Percentiles rank a stretch among this genome's conserved stretches.
phyloP scores from a whole-genome alignment of 2,113 vertebrate genomes.

The Carlito syrichta region DNA sequence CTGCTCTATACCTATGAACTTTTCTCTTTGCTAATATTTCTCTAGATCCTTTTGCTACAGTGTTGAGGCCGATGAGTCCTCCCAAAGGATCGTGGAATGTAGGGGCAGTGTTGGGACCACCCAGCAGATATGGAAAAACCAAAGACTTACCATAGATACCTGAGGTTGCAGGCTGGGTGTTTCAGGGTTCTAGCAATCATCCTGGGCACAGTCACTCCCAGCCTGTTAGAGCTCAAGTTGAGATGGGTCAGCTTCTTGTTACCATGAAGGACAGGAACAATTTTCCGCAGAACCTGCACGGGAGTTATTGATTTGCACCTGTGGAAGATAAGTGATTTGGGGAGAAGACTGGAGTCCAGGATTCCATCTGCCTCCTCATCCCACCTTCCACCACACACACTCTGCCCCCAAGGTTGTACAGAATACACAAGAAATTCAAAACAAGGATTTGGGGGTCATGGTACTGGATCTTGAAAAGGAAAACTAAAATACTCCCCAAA shows the following conservation, averaged over 20 bases:
- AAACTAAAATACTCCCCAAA: not conserved
- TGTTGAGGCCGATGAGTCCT: no score
- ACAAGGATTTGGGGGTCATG: not conserved
- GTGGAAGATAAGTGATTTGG: rapidly evolving
- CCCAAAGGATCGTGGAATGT: rapidly evolving
- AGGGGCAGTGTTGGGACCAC: rapidly evolving
- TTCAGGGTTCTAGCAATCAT: not conserved
- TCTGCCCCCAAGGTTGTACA: not conserved
- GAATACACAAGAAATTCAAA: not conserved
- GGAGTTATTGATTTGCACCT: not conserved
- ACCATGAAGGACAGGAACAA: not conserved
- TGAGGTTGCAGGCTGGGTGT: not conserved
- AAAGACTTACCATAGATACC: not conserved
- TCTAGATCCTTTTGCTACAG: rapidly evolving
- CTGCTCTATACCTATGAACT: rapidly evolving
- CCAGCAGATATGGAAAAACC: not conserved
- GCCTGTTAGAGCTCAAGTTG: not conserved
- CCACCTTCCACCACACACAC: not conserved
- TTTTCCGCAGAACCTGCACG: not conserved
- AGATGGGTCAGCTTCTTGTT: not conserved
- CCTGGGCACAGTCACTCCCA: not conserved
- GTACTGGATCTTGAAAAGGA: not conserved
- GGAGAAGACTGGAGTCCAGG: not conserved
- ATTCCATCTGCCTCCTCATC: not conserved
- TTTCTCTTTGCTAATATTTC: not conserved